phyloP scores from a whole-genome alignment of 2,113 vertebrate species.

The Pygoscelis antarcticus region DNA sequence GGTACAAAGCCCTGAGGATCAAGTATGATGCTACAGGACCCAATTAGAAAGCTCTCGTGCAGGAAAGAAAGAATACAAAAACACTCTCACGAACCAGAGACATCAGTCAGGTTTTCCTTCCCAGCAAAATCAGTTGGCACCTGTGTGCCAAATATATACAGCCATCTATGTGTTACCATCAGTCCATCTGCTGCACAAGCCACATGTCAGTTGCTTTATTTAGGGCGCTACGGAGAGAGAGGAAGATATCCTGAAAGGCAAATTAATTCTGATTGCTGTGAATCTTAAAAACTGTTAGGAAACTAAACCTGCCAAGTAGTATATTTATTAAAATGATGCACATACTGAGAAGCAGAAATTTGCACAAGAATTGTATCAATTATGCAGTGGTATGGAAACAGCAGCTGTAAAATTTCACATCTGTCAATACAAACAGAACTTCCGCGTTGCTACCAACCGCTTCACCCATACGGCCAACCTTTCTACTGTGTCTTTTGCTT shows the following conservation, averaged over 20 bases:
- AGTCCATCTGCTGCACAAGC: background rate
- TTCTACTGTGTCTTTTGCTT: background rate
- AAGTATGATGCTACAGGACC: rapidly evolving
- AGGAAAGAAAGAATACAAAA: background rate
- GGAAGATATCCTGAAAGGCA: background rate
- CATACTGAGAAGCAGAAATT: background rate
- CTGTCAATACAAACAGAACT: background rate
- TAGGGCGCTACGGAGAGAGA: background rate
- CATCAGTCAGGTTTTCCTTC: background rate
- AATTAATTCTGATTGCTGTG: constrained; percentile 20
- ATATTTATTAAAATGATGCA: background rate
- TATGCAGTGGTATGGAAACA: background rate
- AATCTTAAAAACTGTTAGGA: constrained; percentile 8
- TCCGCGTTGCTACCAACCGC: background rate
- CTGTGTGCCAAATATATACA: background rate
- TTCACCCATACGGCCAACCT: background rate
- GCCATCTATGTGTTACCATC: background rate
- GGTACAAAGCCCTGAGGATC: background rate
- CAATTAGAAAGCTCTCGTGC: background rate
- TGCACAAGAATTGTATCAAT: background rate
- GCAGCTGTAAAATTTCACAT: background rate
- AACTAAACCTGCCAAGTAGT: constrained; percentile 16
- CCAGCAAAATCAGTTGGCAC: background rate
- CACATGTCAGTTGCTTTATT: background rate
- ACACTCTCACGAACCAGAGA: background rate